Evolutionary conservation across 2,797 vertebrate genomes (phyloP), one percentile per base, ranked within the genome.

Genomic region (Tiaroga cobitis): DNA sequence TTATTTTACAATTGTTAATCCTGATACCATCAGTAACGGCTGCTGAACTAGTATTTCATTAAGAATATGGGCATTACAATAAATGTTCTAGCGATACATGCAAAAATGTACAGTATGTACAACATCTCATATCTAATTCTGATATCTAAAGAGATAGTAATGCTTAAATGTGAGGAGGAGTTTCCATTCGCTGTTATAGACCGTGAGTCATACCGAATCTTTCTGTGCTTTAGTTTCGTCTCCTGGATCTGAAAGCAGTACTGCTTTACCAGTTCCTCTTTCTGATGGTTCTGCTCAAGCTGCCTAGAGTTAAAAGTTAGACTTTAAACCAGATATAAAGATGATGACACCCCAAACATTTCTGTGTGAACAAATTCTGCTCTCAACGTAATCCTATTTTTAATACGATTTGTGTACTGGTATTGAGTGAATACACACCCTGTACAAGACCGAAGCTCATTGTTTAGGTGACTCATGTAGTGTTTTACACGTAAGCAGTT

Each of bases 201-300:
- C 24, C 37, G 7, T 29, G 32, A 54, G 4, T 82, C 74, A 69
- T 93, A 96, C 95, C 94, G 90, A 73, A 92, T 92, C 89, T 96
- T 95, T 65, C 94, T 90, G 15, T 94, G 92, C 90, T 94, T 95
- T 26, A 96, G 91, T 89, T 94, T 94, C 19, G 91, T 82, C 87
- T 94, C 94, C 89, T 95, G 94, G n/a, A 95, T 96, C 90, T 95
- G 93, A 92, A 92, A 95, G 81, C 68, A 90, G 89, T 92, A 90
- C 86, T 94, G 92, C 32, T 94, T 89, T 54, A 95, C 81, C 84
- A 90, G 84, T 74, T 94, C 91, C 49, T 95, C 90, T 18, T 81
- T 94, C 83, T 90, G 89, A 82, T 90, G 92, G 85, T 92, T 95
- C 79, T 92, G 90, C 56, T 93, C 88, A 83, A 91, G 46, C 77